Evolutionary conservation across 2,888 invertebrate genomes (phyloP).

Genomic region (Apamea crenata): DNA sequence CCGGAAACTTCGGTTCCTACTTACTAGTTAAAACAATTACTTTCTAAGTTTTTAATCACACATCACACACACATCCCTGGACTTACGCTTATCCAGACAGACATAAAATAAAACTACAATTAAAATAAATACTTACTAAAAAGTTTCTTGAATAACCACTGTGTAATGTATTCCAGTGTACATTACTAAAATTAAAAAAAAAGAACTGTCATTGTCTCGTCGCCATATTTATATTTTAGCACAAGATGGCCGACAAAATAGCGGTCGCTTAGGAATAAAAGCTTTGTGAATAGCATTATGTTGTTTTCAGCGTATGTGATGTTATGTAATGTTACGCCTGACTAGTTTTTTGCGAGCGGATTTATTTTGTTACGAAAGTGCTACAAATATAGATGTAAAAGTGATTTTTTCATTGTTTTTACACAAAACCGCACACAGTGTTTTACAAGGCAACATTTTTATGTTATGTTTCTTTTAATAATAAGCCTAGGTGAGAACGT

Average conservation of each 20-base stretch:
- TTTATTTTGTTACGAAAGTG: slow-evolving; percentile 4
- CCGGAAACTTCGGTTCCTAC: neutral
- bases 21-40: slow-evolving; percentile 6
- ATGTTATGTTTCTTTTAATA: neutral
- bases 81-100: neutral
- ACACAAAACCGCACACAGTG: neutral
- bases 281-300: slow-evolving; percentile 35
- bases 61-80: too few relatives aligned
- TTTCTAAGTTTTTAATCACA: neutral
- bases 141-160: slow-evolving; percentile 5
- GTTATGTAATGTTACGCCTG: slow-evolving; percentile 22
- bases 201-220: slow-evolving; percentile 41
- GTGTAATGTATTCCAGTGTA: slow-evolving; percentile 12
- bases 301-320: slow-evolving; percentile 35
- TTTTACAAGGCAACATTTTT: neutral
- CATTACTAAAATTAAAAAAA: slow-evolving; percentile 45
- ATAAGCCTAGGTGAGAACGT: neutral
- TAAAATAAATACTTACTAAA: slow-evolving; percentile 1
- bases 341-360: slow-evolving; percentile 2
- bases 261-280: slow-evolving; percentile 46
- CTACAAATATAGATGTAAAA: neutral
- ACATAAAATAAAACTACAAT: slow-evolving; percentile 13
- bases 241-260: slow-evolving; percentile 56
- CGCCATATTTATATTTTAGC: slow-evolving; percentile 52
- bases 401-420: neutral